These are phyloP conservation scores for Coenonympha arcania DNA, from an alignment of 2,888 invertebrate genomes.

Conservation along the genomic window DNA sequence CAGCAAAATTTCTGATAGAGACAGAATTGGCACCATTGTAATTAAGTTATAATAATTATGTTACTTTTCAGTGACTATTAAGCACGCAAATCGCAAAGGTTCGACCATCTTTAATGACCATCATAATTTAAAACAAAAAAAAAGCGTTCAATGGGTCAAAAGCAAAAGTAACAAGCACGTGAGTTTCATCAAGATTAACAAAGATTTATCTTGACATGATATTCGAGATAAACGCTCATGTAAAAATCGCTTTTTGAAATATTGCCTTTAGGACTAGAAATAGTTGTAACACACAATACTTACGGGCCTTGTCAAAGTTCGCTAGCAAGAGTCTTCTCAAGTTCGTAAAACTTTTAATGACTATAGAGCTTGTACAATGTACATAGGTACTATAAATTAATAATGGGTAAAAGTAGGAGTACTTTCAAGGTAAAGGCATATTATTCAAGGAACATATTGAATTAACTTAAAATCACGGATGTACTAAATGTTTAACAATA, in stretches of 20 bases:
- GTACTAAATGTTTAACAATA: not conserved
- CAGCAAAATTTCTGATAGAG: no score
- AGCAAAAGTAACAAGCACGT: no score
- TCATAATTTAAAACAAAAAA: no score
- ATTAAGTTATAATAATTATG: no score
- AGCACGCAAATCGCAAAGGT: no score
- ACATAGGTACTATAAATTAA: no score
- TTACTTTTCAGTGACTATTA: no score
- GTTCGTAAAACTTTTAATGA: slow-evolving; percentile 2
- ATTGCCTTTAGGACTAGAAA: not conserved
- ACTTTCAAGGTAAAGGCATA: not conserved
- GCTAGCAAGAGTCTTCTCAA: not conserved
- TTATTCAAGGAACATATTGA: not conserved
- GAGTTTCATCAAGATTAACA: no score
- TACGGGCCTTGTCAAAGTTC: not conserved
- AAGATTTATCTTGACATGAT: no score
- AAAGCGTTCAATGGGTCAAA: no score
- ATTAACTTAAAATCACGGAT: not conserved
- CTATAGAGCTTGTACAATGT: not conserved
- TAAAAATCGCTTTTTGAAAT: not conserved
- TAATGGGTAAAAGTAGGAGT: not conserved
- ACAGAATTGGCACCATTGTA: no score
- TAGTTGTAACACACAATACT: not conserved
- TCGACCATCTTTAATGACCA: no score
- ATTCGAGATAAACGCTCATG: not conserved